phyloP scores from a whole-genome alignment of 2,888 invertebrate species.

The Augochlorella aurata region DNA sequence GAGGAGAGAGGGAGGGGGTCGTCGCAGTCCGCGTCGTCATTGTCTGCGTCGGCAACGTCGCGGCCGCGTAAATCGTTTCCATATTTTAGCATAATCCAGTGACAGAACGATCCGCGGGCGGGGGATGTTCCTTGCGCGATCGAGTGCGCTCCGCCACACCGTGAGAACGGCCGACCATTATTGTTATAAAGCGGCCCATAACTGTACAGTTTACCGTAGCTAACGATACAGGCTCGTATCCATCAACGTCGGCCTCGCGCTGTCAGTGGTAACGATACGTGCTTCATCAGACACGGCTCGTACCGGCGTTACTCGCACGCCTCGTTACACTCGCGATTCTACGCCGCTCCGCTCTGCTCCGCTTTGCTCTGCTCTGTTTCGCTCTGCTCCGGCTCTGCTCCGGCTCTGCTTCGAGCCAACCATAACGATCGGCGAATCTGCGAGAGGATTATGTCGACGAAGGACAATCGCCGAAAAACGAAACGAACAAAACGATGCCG shows the following conservation, averaged over 20 bases:
- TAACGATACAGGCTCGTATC: slow-evolving; percentile 64
- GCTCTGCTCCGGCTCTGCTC: neutral
- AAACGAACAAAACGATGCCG: neutral
- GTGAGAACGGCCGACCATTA: slow-evolving; percentile 53
- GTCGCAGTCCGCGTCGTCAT: neutral
- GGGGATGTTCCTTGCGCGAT: slow-evolving; percentile 25
- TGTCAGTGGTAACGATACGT: slow-evolving; percentile 67
- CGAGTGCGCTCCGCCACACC: slow-evolving; percentile 29
- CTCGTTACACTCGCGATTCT: slow-evolving; percentile 16
- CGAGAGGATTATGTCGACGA: slow-evolving; percentile 15
- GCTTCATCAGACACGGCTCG: slow-evolving; percentile 59
- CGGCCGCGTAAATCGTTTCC: slow-evolving; percentile 26
- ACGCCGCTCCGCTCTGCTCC: neutral
- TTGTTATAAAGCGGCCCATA: slow-evolving; percentile 66
- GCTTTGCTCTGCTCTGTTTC: neutral
- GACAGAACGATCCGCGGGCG: neutral
- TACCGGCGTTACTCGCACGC: slow-evolving; percentile 15
- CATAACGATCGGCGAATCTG: slow-evolving; percentile 32
- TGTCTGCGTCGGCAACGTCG: no score
- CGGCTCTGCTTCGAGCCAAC: neutral
- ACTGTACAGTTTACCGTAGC: slow-evolving; percentile 62
- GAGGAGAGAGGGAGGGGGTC: neutral
- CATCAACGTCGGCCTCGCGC: slow-evolving; percentile 62
- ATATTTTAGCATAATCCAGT: slow-evolving; percentile 41
- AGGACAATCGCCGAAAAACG: neutral